phyloP scores from a whole-genome alignment of 2,888 invertebrate species.

The Crocallis elinguaria region DNA sequence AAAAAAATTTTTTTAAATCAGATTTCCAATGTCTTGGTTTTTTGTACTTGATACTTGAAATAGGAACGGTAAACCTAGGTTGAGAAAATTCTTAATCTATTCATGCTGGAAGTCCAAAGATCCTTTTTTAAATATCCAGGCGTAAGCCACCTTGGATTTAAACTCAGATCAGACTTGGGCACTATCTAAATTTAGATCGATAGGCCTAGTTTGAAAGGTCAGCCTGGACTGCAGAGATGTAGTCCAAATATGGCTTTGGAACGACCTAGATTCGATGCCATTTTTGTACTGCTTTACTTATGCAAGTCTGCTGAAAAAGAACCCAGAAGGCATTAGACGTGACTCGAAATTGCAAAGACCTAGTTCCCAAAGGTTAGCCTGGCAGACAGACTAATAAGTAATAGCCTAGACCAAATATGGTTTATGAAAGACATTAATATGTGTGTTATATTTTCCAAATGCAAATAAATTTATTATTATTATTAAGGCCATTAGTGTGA shows the following conservation, averaged over 20 bases:
- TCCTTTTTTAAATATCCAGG: no score
- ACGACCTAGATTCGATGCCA: slow-evolving; percentile 18
- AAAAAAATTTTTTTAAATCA: no score
- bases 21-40: no score
- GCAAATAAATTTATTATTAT: no score
- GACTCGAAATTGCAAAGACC: not conserved
- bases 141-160: not conserved
- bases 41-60: no score
- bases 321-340: not conserved
- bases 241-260: slow-evolving; percentile 41
- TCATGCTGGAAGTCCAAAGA: not conserved
- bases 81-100: no score
- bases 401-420: no score
- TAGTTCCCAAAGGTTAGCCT: not conserved
- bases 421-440: no score
- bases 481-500: no score
- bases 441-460: no score
- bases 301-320: not conserved
- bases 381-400: no score
- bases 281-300: slow-evolving; percentile 12
- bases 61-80: no score
- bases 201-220: slow-evolving; percentile 39
- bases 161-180: not conserved
- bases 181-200: not conserved
- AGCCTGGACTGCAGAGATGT: slow-evolving; percentile 31